Percentiles rank a stretch among this genome's conserved stretches.
phyloP scores from a whole-genome alignment of 2,797 vertebrate species.

The Urophycis tenuis region DNA sequence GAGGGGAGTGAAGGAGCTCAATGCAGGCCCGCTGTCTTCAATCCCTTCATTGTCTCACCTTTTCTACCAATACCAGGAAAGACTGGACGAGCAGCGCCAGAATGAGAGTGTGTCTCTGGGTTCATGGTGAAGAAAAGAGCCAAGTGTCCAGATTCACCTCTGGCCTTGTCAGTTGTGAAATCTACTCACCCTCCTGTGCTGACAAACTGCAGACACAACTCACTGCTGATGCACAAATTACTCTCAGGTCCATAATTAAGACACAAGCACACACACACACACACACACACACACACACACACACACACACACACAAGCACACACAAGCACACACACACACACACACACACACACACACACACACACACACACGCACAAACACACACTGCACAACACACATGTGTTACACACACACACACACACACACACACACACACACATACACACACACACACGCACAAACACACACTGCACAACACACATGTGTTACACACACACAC shows the following conservation, averaged over 20 bases:
- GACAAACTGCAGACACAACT: not conserved
- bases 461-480: not conserved
- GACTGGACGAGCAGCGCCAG: too few relatives aligned
- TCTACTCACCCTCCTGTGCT: too few relatives aligned
- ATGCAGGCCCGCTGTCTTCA: too few relatives aligned
- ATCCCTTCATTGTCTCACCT: too few relatives aligned
- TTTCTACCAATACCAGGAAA: too few relatives aligned
- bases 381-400: too few relatives aligned
- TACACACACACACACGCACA: not conserved
- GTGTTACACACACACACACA: too few relatives aligned
- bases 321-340: not conserved
- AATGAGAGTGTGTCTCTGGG: too few relatives aligned
- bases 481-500: not conserved
- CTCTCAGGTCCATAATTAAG: not conserved
- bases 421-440: conserved; percentile 2
- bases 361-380: not conserved
- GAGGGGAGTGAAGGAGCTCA: too few relatives aligned
- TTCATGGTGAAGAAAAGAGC: too few relatives aligned
- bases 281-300: conserved; percentile 3
- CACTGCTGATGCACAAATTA: not conserved
- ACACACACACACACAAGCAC: not conserved
- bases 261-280: not conserved
- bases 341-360: conserved; percentile 4
- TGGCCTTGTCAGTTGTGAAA: too few relatives aligned
- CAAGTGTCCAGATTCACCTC: too few relatives aligned